phyloP scores from a whole-genome alignment of 2,888 invertebrate species.

The Drosophila barbarae region DNA sequence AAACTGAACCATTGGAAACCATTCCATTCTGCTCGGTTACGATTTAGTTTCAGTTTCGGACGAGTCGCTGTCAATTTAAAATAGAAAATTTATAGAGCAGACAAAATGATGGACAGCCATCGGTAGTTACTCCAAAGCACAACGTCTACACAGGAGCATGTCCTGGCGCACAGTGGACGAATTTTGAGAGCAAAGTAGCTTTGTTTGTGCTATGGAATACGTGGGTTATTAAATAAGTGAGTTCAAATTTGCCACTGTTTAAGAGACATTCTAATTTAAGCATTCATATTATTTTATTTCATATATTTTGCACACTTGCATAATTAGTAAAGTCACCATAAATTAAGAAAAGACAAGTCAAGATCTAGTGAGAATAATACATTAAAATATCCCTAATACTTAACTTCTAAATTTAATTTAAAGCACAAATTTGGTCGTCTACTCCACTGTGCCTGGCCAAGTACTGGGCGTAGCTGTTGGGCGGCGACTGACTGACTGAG shows the following conservation, averaged over 20 bases:
- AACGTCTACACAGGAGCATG: slow-evolving; percentile 40
- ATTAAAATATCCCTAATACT: background rate
- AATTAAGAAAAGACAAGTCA: too few species aligned
- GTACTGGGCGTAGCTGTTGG: slow-evolving; percentile 46
- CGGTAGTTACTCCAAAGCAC: slow-evolving; percentile 57
- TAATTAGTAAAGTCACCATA: too few species aligned
- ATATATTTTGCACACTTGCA: too few species aligned
- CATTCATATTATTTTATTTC: too few species aligned
- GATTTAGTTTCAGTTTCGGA: slow-evolving; percentile 75
- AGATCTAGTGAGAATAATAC: too few species aligned
- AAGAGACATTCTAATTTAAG: too few species aligned
- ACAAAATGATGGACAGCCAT: slow-evolving; percentile 79
- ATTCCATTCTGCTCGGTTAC: slow-evolving; percentile 61
- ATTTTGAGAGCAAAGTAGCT: too few species aligned
- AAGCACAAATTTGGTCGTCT: background rate
- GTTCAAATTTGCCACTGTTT: too few species aligned
- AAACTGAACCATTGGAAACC: slow-evolving; percentile 23
- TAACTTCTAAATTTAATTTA: background rate
- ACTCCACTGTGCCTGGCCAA: slow-evolving; percentile 24
- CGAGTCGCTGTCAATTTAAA: slow-evolving; percentile 78
- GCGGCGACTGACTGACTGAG: slow-evolving; percentile 39
- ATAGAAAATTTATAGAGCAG: slow-evolving; percentile 78
- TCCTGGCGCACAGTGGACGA: slow-evolving; percentile 23
- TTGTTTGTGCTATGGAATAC: too few species aligned
- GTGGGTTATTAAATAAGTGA: too few species aligned